Conservation (phyloP, 2,797 vertebrate species). For the Odontamblyopus rebecca region DNA sequence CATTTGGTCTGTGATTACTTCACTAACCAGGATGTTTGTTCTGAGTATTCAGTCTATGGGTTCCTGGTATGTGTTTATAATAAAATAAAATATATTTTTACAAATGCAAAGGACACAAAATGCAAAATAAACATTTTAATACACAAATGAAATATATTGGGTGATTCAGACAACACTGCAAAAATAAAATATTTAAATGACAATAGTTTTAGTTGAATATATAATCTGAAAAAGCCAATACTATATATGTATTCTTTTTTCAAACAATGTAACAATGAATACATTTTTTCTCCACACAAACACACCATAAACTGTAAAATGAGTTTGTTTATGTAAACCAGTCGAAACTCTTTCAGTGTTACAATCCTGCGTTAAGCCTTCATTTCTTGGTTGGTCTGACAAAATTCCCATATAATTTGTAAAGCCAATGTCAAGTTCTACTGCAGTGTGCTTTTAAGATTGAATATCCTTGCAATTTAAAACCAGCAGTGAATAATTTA, state of each 20-base stretch:
- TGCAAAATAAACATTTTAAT: constrained; percentile 80
- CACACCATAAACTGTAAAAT: constrained; percentile 61
- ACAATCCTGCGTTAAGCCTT: background rate
- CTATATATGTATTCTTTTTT: constrained; percentile 13
- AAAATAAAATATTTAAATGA: constrained; percentile 66
- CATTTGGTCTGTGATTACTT: background rate
- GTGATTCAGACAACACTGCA: constrained; percentile 64
- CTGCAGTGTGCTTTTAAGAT: constrained; percentile 6
- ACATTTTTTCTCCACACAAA: constrained; percentile 66
- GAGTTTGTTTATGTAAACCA: constrained; percentile 46
- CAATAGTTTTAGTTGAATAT: constrained; percentile 42
- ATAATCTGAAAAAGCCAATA: constrained; percentile 56
- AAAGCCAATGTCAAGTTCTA: background rate
- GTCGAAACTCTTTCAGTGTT: constrained; percentile 13
- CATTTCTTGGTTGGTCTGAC: background rate
- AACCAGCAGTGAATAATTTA: constrained; percentile 7
- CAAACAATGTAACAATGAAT: constrained; percentile 53
- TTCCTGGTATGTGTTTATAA: constrained; percentile 37
- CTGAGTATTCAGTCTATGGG: background rate
- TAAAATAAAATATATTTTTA: background rate
- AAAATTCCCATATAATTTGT: constrained; percentile 1
- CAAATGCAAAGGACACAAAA: constrained; percentile 35
- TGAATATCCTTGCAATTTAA: background rate
- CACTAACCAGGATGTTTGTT: constrained; percentile 5
- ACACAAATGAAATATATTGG: constrained; percentile 69